A percentile compares a stretch with the other conserved stretches of the same genome.
phyloP scores from a whole-genome alignment of 2,888 invertebrate genomes.

The Lymantria monacha region DNA sequence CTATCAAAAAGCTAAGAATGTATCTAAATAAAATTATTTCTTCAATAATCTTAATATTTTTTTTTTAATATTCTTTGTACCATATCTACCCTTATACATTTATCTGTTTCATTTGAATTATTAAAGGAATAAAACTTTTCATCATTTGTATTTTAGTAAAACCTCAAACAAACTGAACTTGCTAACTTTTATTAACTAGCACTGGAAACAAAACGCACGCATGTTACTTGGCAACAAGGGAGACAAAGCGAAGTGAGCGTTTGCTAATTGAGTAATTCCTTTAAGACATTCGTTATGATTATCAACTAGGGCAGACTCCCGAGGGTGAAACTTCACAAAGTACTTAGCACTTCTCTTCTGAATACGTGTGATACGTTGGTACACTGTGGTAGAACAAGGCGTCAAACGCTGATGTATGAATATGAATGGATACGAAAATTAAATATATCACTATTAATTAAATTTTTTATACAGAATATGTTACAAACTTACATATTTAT shows the following conservation, averaged over 20 bases:
- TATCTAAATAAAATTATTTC: too few relatives aligned
- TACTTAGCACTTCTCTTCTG: slow-evolving; percentile 54
- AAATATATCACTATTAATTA: background rate
- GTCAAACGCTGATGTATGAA: slow-evolving; percentile 21
- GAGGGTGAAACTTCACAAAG: slow-evolving; percentile 50
- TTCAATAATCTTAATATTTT: too few relatives aligned
- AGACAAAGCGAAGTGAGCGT: slow-evolving; percentile 35
- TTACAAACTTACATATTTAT: background rate
- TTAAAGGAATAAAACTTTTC: too few relatives aligned
- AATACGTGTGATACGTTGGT: slow-evolving; percentile 48
- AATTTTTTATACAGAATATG: too few relatives aligned
- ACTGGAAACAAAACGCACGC: slow-evolving; percentile 14
- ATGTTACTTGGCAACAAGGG: slow-evolving; percentile 20
- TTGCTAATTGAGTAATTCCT: slow-evolving; percentile 64
- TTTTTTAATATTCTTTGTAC: too few relatives aligned
- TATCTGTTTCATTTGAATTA: too few relatives aligned
- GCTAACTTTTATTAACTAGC: slow-evolving; percentile 10
- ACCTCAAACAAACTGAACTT: background rate
- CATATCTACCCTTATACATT: too few relatives aligned
- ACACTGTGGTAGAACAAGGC: slow-evolving; percentile 26
- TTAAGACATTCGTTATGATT: slow-evolving; percentile 63
- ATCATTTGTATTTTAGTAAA: too few relatives aligned
- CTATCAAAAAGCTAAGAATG: too few relatives aligned
- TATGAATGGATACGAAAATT: background rate
- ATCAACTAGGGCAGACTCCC: slow-evolving; percentile 54